These are phyloP conservation scores for Cetonia aurata DNA, from an alignment of 2,888 invertebrate genomes.

Conservation along the genomic window DNA sequence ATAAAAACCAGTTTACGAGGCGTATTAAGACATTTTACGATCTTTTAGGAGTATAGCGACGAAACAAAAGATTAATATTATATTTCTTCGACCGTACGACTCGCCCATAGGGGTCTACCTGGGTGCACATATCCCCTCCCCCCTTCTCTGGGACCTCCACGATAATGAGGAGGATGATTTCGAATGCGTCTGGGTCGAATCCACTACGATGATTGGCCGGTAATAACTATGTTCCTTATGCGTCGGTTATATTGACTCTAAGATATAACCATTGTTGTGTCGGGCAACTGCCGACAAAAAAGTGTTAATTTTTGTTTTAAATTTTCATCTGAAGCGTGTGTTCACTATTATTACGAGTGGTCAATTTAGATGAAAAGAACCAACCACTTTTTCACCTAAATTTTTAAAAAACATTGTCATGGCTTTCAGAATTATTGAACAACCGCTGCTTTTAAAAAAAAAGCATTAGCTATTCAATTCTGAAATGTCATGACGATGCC, in stretches of 20 bases:
- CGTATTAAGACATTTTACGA: slow-evolving; percentile 38
- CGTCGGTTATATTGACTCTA: neutral
- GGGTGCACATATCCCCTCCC: neutral
- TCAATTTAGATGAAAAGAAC: no score
- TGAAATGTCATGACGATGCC: no score
- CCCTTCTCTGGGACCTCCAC: slow-evolving; percentile 3
- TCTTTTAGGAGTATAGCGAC: slow-evolving; percentile 29
- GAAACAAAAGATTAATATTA: slow-evolving; percentile 39
- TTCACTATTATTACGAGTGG: no score
- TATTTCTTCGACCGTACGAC: slow-evolving; percentile 3
- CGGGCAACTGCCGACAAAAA: no score
- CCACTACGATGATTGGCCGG: neutral
- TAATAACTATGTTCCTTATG: neutral
- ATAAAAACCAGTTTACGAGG: slow-evolving; percentile 31
- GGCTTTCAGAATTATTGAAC: no score
- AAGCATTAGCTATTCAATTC: no score
- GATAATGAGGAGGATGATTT: slow-evolving; percentile 27
- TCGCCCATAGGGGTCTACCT: slow-evolving; percentile 21
- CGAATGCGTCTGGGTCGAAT: neutral
- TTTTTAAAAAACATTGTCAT: no score
- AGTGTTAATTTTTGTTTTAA: no score
- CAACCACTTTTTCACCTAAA: no score
- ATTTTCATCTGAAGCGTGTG: no score
- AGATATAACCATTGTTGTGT: no score
- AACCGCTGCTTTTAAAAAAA: no score